Conservation (phyloP, 2,888 invertebrate genomes). For the Lasioglossum calceatum region DNA sequence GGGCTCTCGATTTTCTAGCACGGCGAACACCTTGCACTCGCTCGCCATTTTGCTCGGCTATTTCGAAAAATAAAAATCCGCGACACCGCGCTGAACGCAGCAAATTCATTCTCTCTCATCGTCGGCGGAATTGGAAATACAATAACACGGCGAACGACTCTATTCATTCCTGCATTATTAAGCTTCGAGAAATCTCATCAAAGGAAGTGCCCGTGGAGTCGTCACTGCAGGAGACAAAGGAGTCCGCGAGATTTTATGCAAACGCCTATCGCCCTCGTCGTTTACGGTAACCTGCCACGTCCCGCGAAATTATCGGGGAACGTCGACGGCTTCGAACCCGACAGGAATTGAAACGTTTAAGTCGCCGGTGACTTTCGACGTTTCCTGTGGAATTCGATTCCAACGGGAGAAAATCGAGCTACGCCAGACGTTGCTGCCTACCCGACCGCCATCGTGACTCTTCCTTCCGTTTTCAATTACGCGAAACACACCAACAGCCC, state of each 20-base stretch:
- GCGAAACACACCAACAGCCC: neutral
- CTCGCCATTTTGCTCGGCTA: neutral
- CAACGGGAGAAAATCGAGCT: conserved; percentile 22
- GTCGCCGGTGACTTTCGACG: conserved; percentile 8
- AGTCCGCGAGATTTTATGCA: conserved; percentile 31
- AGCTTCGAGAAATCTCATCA: conserved; percentile 35
- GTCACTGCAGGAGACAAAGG: conserved; percentile 3
- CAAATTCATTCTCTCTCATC: neutral
- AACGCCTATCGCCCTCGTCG: conserved; percentile 21
- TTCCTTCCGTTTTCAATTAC: conserved; percentile 15
- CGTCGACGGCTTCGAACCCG: neutral
- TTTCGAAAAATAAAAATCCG: neutral
- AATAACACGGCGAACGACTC: neutral
- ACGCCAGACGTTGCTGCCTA: neutral
- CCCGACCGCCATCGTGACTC: neutral
- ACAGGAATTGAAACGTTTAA: conserved; percentile 35
- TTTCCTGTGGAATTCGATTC: conserved; percentile 12
- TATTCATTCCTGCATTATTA: conserved; percentile 24
- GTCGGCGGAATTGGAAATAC: conserved; percentile 1
- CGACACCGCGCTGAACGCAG: neutral
- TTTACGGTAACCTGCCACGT: conserved; percentile 26
- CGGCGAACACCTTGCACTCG: neutral
- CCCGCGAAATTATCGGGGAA: conserved; percentile 3
- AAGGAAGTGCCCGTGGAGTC: conserved; percentile 25
- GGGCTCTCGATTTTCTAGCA: neutral